These are phyloP conservation scores for Fistularia tabacaria DNA, from an alignment of 2,797 vertebrate genomes.

Conservation along the genomic window DNA sequence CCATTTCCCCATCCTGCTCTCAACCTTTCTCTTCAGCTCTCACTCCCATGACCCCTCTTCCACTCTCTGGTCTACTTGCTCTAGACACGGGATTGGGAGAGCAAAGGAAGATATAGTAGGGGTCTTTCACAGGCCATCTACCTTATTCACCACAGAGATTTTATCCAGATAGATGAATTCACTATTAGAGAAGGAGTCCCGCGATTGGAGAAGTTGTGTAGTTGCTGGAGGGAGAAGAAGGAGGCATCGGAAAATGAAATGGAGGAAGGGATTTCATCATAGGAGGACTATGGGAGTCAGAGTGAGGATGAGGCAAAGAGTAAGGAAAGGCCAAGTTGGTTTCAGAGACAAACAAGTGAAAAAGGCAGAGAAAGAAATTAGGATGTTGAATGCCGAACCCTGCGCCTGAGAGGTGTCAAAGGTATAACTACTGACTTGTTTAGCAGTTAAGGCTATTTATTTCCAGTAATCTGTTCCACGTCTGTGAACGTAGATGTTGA, in stretches of 20 bases:
- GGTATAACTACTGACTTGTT: slow-evolving; percentile 64
- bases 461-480: slow-evolving; percentile 60
- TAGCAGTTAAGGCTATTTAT: slow-evolving; percentile 51
- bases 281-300: slow-evolving; percentile 22
- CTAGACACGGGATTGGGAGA: too few relatives aligned
- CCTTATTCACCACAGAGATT: slow-evolving; percentile 53
- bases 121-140: slow-evolving; percentile 60
- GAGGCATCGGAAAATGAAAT: slow-evolving; percentile 1
- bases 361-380: too few relatives aligned
- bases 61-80: slow-evolving; percentile 73
- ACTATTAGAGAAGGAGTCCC: slow-evolving; percentile 58
- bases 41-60: too few relatives aligned
- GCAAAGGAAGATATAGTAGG: slow-evolving; percentile 68
- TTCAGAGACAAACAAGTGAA: slow-evolving; percentile 5
- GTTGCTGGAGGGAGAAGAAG: slow-evolving; percentile 3
- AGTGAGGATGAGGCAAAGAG: slow-evolving; percentile 36
- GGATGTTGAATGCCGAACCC: slow-evolving; percentile 27
- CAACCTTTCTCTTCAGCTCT: too few relatives aligned
- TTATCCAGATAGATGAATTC: slow-evolving; percentile 26
- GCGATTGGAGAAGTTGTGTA: slow-evolving; percentile 65
- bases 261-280: slow-evolving; percentile 3
- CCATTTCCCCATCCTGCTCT: too few relatives aligned
- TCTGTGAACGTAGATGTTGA: slow-evolving; percentile 48
- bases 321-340: slow-evolving; percentile 13
- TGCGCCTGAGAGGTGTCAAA: slow-evolving; percentile 59